phyloP scores from a whole-genome alignment of 2,113 vertebrate genomes.

The Scomber japonicus region DNA sequence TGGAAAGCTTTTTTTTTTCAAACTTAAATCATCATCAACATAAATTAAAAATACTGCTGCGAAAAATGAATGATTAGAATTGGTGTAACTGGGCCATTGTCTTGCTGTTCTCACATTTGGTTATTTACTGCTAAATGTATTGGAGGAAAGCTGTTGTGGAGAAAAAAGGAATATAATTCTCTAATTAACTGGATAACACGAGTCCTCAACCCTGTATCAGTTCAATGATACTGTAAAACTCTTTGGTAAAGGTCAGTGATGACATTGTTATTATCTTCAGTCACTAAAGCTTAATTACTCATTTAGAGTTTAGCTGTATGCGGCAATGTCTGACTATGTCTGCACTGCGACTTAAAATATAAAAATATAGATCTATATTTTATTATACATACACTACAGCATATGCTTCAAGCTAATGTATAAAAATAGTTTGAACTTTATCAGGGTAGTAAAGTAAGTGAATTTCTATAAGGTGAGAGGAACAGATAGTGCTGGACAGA shows the following conservation, averaged over 20 bases:
- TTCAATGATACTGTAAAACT: background rate
- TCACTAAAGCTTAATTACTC: background rate
- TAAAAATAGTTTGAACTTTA: conserved; percentile 13
- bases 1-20: background rate
- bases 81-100: conserved; percentile 1
- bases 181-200: conserved; percentile 22
- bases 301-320: background rate
- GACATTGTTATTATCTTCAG: conserved; percentile 2
- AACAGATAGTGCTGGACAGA: background rate
- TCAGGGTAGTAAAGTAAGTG: background rate
- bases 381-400: background rate
- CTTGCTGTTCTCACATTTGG: background rate
- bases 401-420: background rate
- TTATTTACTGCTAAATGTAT: conserved; percentile 12
- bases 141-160: background rate
- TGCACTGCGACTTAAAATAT: background rate
- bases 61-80: conserved; percentile 18
- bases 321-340: background rate
- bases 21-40: too few species aligned
- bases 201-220: conserved; percentile 6
- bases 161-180: background rate
- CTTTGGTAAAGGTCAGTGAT: conserved; percentile 33
- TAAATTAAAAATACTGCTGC: background rate
- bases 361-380: background rate
- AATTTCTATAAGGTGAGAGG: background rate